Conservation (phyloP, 2,113 vertebrate species). For the Manacus vitellinus region DNA sequence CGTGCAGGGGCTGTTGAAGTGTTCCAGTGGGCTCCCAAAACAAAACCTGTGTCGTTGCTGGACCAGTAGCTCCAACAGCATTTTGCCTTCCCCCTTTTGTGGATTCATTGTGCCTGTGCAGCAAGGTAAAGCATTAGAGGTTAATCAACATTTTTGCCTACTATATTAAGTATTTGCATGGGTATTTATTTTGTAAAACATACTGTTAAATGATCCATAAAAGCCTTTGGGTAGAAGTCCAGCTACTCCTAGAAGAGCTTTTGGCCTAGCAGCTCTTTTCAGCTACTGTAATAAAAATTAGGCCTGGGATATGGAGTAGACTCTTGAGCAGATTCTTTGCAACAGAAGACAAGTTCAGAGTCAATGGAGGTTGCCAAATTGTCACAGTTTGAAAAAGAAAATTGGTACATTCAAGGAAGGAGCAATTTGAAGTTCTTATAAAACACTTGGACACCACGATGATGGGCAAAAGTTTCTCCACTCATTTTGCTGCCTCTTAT, state of each 20-base stretch:
- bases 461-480: background rate
- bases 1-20: background rate
- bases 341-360: background rate
- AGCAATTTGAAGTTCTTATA: slow-evolving; percentile 26
- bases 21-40: background rate
- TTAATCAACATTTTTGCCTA: background rate
- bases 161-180: background rate
- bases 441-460: background rate
- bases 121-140: background rate
- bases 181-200: background rate
- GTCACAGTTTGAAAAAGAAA: slow-evolving; percentile 25
- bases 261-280: background rate
- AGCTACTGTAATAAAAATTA: background rate
- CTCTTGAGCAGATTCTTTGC: background rate
- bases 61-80: background rate
- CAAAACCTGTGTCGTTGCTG: rapidly evolving
- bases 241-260: background rate
- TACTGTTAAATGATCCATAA: background rate
- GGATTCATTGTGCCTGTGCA: background rate
- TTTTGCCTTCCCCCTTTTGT: background rate
- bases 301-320: background rate
- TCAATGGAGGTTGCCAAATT: background rate
- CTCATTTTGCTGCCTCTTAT: background rate
- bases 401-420: slow-evolving; percentile 3
- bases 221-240: background rate